Evolutionary conservation across 2,797 vertebrate genomes (phyloP).

Genomic region (Acridotheres tristis): DNA sequence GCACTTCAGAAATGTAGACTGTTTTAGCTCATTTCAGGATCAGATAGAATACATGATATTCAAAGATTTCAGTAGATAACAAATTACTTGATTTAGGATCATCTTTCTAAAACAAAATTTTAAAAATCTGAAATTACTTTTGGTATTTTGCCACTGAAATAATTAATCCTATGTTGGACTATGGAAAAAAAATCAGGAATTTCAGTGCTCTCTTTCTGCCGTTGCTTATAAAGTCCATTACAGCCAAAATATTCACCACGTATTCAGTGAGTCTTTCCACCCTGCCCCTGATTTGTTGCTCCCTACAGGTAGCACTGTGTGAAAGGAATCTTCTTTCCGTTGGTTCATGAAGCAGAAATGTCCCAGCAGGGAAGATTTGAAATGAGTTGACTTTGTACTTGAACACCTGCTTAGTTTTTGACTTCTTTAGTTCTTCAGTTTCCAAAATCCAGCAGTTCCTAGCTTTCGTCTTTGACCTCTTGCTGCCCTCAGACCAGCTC

Average conservation of each 20-base stretch:
- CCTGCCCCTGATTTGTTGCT: fast-evolving
- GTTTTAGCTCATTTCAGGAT: not conserved
- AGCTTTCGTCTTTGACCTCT: not conserved
- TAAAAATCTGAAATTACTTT: not conserved
- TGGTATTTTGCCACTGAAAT: not conserved
- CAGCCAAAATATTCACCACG: not conserved
- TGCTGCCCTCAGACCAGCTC: not conserved
- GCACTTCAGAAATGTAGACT: not conserved
- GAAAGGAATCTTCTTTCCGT: not conserved
- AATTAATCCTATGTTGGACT: not conserved
- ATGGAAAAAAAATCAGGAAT: not conserved
- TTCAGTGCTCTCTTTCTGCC: not conserved
- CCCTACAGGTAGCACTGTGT: not conserved
- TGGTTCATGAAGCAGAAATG: not conserved
- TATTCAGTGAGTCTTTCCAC: not conserved
- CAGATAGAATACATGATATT: not conserved
- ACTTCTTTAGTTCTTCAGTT: not conserved
- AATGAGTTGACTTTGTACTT: not conserved
- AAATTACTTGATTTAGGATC: not conserved
- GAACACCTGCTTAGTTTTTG: not conserved
- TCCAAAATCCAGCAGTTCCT: not conserved
- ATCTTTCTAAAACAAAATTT: not conserved
- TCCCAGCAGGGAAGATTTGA: not conserved
- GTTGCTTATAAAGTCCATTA: not conserved
- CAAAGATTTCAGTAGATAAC: not conserved